Percentiles rank a stretch among this genome's conserved stretches.
Evolutionary conservation across 1,140 invertebrate genomes (phyloP).

Genomic region (Muscidifurax raptorellus): DNA sequence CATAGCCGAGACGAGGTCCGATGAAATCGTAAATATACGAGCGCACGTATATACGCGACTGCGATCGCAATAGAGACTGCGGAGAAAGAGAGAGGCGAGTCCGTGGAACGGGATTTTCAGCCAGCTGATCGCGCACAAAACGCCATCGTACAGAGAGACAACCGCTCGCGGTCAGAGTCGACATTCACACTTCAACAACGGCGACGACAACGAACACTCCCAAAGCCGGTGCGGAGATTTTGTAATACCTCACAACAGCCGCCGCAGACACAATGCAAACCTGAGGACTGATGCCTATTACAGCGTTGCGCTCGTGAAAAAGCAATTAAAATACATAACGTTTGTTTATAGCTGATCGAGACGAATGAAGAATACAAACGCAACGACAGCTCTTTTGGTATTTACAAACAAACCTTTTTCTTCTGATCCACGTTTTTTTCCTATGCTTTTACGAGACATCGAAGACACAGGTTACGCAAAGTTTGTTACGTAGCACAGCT

Average conservation of each 20-base stretch:
- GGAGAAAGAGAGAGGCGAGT: background rate
- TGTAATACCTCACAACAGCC: background rate
- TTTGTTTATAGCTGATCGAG: too few relatives aligned
- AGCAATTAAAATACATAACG: too few relatives aligned
- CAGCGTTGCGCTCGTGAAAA: background rate
- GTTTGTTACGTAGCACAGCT: too few relatives aligned
- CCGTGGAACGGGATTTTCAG: constrained; percentile 23
- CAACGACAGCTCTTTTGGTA: too few relatives aligned
- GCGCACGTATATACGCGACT: background rate
- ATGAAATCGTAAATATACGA: background rate
- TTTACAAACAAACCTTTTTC: too few relatives aligned
- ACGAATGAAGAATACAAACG: too few relatives aligned
- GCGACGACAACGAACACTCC: constrained; percentile 10
- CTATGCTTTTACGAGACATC: too few relatives aligned
- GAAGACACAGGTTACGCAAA: too few relatives aligned
- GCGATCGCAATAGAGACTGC: background rate
- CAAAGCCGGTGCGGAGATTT: background rate
- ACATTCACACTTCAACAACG: constrained; percentile 22
- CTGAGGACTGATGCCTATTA: background rate
- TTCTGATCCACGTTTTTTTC: too few relatives aligned
- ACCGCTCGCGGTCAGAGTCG: background rate
- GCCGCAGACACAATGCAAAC: background rate
- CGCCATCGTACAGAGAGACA: background rate
- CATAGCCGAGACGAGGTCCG: background rate
- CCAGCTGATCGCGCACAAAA: constrained; percentile 24